A percentile compares a stretch with the other conserved stretches of the same genome.
Conservation (phyloP, 2,797 vertebrate species). For the Cynopterus sphinx region DNA sequence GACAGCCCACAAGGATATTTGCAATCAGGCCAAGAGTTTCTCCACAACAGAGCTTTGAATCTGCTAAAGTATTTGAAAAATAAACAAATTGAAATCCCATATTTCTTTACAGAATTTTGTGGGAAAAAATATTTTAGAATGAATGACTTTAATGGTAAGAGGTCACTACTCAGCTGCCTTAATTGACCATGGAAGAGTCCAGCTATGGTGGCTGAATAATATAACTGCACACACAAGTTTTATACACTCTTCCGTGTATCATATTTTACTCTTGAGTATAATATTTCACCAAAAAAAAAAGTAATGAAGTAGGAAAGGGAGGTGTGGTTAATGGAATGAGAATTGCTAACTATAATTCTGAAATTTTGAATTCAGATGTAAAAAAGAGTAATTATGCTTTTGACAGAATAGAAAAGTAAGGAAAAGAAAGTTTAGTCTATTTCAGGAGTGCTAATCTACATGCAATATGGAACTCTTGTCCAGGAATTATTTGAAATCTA, state of each 20-base stretch:
- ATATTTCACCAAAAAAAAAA: background rate
- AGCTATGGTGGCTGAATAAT: background rate
- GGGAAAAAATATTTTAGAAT: background rate
- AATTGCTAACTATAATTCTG: background rate
- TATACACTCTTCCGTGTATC: background rate
- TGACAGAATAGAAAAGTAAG: background rate
- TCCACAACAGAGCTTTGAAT: background rate
- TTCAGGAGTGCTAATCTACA: background rate
- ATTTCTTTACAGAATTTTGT: background rate
- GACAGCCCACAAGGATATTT: background rate
- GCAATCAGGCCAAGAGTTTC: background rate
- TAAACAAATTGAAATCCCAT: background rate
- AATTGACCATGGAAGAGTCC: background rate
- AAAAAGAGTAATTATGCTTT: background rate
- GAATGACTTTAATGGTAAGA: background rate
- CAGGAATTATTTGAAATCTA: background rate
- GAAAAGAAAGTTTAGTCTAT: background rate
- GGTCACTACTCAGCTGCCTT: background rate
- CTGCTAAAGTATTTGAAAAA: constrained; percentile 13
- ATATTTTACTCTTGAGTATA: background rate
- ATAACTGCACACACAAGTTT: background rate
- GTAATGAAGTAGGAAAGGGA: background rate
- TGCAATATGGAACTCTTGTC: background rate
- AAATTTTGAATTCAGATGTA: background rate
- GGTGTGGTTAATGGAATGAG: background rate